Conservation (phyloP, 2,888 invertebrate genomes). For the Mycalesis mineus region DNA sequence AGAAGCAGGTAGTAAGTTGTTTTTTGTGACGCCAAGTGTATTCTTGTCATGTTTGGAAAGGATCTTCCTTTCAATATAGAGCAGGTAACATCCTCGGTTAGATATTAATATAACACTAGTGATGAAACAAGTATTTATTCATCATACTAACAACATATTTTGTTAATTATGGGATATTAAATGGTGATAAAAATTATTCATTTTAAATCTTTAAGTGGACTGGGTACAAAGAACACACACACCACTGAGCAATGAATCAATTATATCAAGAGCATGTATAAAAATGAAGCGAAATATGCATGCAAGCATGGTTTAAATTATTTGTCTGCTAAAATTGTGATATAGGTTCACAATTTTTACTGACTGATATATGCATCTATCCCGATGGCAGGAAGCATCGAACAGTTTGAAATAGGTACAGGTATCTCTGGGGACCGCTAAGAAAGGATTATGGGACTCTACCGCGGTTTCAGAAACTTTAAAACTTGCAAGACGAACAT, state of each 20-base stretch:
- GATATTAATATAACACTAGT: not conserved
- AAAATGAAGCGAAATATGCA: too few relatives aligned
- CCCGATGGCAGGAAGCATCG: not conserved
- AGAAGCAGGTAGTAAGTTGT: not conserved
- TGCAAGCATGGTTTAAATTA: too few relatives aligned
- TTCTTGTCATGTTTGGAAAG: not conserved
- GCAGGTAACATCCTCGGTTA: not conserved
- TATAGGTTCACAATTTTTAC: too few relatives aligned
- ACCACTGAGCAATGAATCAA: not conserved
- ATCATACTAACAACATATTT: too few relatives aligned
- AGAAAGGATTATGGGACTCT: not conserved
- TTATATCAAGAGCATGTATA: too few relatives aligned
- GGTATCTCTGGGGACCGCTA: not conserved
- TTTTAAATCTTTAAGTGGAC: not conserved
- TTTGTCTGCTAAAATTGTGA: too few relatives aligned
- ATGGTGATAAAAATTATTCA: not conserved
- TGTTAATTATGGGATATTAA: not conserved
- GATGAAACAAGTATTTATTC: not conserved
- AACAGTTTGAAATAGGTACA: not conserved
- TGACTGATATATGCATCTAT: not conserved
- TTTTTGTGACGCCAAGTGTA: not conserved
- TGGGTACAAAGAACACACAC: not conserved
- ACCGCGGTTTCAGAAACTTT: not conserved
- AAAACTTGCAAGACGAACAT: not conserved
- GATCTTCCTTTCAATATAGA: not conserved